These are phyloP conservation scores for Chiloscyllium punctatum DNA, from an alignment of 2,797 vertebrate genomes.

Conservation along the genomic window DNA sequence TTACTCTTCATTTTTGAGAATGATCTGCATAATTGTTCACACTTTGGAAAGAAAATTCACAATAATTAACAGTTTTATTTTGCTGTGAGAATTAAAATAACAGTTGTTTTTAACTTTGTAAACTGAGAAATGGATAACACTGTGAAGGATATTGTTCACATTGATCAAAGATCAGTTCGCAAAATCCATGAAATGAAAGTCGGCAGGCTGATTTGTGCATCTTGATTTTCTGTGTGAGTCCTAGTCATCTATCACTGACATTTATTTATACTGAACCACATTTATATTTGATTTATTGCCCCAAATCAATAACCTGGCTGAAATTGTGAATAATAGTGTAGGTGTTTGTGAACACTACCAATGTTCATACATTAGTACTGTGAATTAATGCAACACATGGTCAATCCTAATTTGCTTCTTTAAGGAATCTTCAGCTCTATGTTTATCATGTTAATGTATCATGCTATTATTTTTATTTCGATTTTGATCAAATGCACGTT, in stretches of 20 bases:
- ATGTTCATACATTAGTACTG: neutral
- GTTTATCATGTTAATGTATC: neutral
- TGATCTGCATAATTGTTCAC: neutral
- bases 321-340: neutral
- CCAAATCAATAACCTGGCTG: neutral
- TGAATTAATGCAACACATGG: neutral
- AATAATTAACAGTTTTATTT: neutral
- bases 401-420: neutral
- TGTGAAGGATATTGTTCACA: neutral
- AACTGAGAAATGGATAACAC: neutral
- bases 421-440: neutral
- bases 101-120: neutral
- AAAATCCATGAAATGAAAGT: neutral
- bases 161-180: neutral
- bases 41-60: neutral
- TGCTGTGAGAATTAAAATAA: neutral
- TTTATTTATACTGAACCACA: neutral
- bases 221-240: neutral
- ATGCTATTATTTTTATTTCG: neutral
- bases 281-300: neutral
- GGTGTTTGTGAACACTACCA: neutral
- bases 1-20: neutral
- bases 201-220: neutral
- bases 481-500: neutral
- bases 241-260: neutral